These are phyloP conservation scores for Hirtodrosophila histrioides DNA, from an alignment of 2,888 invertebrate genomes.

Conservation along the genomic window DNA sequence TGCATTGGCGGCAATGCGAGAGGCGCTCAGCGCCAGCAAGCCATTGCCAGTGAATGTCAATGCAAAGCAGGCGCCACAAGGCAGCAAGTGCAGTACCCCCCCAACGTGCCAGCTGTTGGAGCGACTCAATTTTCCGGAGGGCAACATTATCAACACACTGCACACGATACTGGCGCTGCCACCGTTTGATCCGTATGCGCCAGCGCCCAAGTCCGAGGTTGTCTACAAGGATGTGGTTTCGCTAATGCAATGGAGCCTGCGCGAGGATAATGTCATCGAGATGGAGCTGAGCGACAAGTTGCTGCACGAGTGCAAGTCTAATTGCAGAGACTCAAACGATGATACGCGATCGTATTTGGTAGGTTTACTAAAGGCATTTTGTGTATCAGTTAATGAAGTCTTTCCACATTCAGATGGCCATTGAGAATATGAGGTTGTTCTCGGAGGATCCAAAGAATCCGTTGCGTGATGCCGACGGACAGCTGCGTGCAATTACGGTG, in stretches of 20 bases:
- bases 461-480: slow-evolving; percentile 70
- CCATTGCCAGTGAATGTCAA: slow-evolving; percentile 45
- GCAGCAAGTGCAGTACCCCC: slow-evolving; percentile 23
- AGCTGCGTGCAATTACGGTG: slow-evolving; percentile 77
- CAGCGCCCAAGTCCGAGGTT: slow-evolving; percentile 76
- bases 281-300: slow-evolving; percentile 79
- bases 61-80: slow-evolving; percentile 34
- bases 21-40: slow-evolving; percentile 52
- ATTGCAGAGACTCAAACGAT: slow-evolving; percentile 69
- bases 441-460: slow-evolving; percentile 73
- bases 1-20: slow-evolving; percentile 57
- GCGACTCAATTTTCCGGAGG: slow-evolving; percentile 69
- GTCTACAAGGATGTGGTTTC: slow-evolving; percentile 82
- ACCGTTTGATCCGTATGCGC: slow-evolving; percentile 81
- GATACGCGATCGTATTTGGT: slow-evolving; percentile 77
- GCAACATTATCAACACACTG: slow-evolving; percentile 70
- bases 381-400: background rate
- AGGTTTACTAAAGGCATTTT: slow-evolving; percentile 2
- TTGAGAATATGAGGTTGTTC: slow-evolving; percentile 69
- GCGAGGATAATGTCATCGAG: slow-evolving; percentile 80
- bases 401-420: slow-evolving; percentile 59
- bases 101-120: slow-evolving; percentile 63
- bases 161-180: slow-evolving; percentile 79
- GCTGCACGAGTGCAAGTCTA: slow-evolving; percentile 69
- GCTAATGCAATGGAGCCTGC: slow-evolving; percentile 79